Evolutionary conservation across 2,888 invertebrate species (phyloP).

Genomic region (Noctua pronuba): DNA sequence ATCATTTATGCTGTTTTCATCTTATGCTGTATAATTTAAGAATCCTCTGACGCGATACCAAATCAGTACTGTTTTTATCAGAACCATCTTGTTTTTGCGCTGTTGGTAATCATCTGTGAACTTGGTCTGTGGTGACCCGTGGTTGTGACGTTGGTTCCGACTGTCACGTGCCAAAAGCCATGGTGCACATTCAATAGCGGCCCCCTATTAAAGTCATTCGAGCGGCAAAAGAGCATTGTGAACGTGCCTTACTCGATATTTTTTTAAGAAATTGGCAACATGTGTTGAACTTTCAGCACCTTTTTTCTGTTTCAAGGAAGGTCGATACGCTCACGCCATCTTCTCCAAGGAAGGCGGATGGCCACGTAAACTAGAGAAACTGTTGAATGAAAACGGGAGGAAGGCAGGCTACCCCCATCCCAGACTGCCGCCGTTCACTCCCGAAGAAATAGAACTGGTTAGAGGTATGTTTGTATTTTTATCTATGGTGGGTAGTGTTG

Average conservation of each 20-base stretch:
- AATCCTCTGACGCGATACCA: too few relatives aligned
- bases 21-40: neutral
- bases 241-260: neutral
- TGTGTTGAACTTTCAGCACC: neutral
- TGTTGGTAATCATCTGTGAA: neutral
- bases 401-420: slow-evolving; percentile 56
- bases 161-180: too few relatives aligned
- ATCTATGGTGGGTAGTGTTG: too few relatives aligned
- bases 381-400: slow-evolving; percentile 71
- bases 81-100: neutral
- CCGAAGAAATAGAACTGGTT: slow-evolving; percentile 46
- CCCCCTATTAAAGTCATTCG: neutral
- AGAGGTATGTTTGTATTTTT: slow-evolving; percentile 19
- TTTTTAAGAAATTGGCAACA: neutral
- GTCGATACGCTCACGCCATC: slow-evolving; percentile 72
- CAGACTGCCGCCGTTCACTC: slow-evolving; percentile 43
- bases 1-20: neutral
- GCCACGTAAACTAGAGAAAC: slow-evolving; percentile 72
- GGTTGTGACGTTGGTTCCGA: neutral
- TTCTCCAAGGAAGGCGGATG: slow-evolving; percentile 78
- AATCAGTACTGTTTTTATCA: too few relatives aligned
- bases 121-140: neutral
- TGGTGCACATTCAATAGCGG: too few relatives aligned
- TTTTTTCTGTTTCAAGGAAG: slow-evolving; percentile 53
- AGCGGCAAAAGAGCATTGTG: neutral